Conservation (phyloP, 2,888 invertebrate species). For the Hofmannophila pseudospretella region DNA sequence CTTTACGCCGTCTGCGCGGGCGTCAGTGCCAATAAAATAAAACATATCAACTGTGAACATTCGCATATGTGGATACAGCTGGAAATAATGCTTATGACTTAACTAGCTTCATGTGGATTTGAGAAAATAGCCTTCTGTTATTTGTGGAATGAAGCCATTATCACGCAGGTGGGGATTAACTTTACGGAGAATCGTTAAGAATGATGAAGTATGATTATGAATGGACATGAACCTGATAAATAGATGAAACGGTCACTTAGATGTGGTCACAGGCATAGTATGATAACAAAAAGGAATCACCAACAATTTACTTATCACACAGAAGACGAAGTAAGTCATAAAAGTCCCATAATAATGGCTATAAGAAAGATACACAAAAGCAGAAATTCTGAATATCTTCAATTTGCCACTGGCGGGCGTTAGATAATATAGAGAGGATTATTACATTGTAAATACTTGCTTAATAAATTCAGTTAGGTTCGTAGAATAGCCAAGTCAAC, state of each 20-base stretch:
- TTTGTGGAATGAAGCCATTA: no score
- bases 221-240: no score
- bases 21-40: slow-evolving; percentile 51
- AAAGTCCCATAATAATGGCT: no score
- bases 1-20: slow-evolving; percentile 39
- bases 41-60: slow-evolving; percentile 31
- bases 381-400: background rate
- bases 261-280: no score
- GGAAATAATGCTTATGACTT: slow-evolving; percentile 6
- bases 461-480: slow-evolving; percentile 56
- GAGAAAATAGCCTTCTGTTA: background rate
- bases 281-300: no score
- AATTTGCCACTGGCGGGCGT: background rate
- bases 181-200: no score
- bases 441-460: slow-evolving; percentile 24
- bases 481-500: slow-evolving; percentile 51
- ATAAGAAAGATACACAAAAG: background rate
- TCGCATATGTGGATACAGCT: slow-evolving; percentile 11
- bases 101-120: background rate
- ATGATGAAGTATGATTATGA: no score
- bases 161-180: no score
- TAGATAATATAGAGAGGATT: slow-evolving; percentile 6
- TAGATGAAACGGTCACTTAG: no score
- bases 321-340: no score
- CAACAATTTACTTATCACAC: no score